phyloP scores from a whole-genome alignment of 2,113 vertebrate genomes.

The Pygathrix nemaeus region DNA sequence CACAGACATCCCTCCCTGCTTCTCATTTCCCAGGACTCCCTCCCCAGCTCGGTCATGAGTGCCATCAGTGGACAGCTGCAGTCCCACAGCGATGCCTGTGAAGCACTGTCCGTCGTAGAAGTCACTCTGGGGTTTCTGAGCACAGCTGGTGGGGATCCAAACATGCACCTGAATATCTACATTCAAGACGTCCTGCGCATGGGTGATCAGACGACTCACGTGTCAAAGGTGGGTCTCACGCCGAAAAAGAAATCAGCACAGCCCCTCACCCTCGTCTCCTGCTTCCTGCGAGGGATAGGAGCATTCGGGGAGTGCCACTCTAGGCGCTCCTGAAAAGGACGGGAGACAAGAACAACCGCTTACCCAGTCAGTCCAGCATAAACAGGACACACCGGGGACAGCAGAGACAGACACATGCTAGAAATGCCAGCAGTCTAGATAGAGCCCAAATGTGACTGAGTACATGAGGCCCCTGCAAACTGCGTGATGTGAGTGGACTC shows the following conservation, averaged over 20 bases:
- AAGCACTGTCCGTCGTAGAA: slow-evolving; percentile 91
- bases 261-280: rapidly evolving
- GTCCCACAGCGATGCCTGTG: slow-evolving; percentile 94
- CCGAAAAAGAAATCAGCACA: too few relatives aligned
- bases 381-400: background rate
- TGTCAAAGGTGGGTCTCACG: slow-evolving; percentile 88
- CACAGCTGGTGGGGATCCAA: slow-evolving; percentile 88
- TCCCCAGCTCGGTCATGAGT: slow-evolving; percentile 84
- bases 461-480: rapidly evolving
- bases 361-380: rapidly evolving
- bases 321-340: background rate
- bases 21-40: slow-evolving; percentile 83
- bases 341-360: background rate
- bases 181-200: slow-evolving; percentile 90
- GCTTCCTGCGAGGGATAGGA: background rate
- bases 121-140: slow-evolving; percentile 93
- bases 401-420: rapidly evolving
- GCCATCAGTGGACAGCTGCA: slow-evolving; percentile 89
- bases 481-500: rapidly evolving
- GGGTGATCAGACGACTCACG: slow-evolving; percentile 87
- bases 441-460: background rate
- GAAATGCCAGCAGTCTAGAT: background rate
- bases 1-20: background rate
- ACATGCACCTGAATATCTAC: slow-evolving; percentile 88
- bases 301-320: background rate